phyloP scores from a whole-genome alignment of 2,888 invertebrate species.

The Parnassius smintheus region DNA sequence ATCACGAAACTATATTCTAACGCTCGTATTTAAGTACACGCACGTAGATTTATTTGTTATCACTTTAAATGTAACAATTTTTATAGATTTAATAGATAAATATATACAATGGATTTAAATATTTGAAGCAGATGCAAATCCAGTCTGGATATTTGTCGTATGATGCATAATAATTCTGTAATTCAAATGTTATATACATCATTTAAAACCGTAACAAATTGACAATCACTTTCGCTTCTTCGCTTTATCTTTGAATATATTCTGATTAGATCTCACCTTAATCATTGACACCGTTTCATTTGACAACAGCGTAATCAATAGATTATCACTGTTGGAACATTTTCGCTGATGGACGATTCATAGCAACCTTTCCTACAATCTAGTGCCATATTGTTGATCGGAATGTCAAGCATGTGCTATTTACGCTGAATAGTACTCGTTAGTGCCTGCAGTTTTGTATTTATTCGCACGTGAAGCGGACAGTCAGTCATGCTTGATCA shows the following conservation, averaged over 20 bases:
- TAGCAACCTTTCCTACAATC: conserved; percentile 32
- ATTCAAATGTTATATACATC: not conserved
- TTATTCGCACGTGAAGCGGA: conserved; percentile 52
- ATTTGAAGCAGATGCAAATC: not conserved
- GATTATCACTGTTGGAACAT: conserved; percentile 30
- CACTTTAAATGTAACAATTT: too few relatives aligned
- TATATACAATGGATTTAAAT: not conserved
- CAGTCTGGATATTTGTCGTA: not conserved
- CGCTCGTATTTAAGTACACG: too few relatives aligned
- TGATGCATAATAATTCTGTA: conserved; percentile 1
- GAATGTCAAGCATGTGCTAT: conserved; percentile 44
- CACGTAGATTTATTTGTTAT: too few relatives aligned
- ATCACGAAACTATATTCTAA: too few relatives aligned
- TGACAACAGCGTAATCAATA: conserved; percentile 20
- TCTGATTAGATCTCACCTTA: conserved; percentile 12
- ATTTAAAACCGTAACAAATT: not conserved
- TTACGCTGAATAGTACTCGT: conserved; percentile 69
- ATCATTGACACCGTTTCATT: conserved; percentile 7
- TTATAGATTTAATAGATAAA: too few relatives aligned
- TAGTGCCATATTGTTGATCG: conserved; percentile 33
- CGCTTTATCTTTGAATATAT: conserved; percentile 9
- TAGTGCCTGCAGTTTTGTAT: conserved; percentile 60
- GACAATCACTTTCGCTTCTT: conserved; percentile 5
- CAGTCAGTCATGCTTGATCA: conserved; percentile 67
- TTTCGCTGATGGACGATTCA: conserved; percentile 44